Evolutionary conservation across 2,888 invertebrate genomes (phyloP), one percentile per base, ranked within the genome.

Genomic region (Hipparchia sbordonii): DNA sequence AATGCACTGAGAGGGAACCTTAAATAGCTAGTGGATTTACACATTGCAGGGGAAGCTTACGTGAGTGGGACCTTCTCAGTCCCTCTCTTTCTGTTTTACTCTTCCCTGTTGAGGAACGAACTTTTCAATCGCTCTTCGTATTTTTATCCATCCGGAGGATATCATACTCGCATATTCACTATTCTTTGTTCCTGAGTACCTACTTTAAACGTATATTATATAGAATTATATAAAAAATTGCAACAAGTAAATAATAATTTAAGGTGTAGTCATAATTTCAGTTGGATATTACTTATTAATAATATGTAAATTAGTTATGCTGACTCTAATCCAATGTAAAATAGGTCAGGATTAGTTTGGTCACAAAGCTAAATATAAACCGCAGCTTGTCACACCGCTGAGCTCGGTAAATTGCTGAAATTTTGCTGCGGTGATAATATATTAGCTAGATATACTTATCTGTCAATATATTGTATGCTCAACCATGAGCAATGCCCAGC

Each of bases 331-430:
- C 63, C 63, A 65, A 65, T 65, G 13, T 23, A 23, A 65, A 65
- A 65, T 65, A 33, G 63, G 63, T 52, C 63, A 65, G 63, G 48
- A 51, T 65, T 65, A 65, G 63, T 65, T 65, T 33, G 51, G 63
- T 63, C 8, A 23, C 63, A 6, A 23, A 48, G 52, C 63, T 65
- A 33, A 52, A 51, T 33, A 65, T 3, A 46, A 23, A 65, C 63
- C 63, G 52, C 63, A 9, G 33, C 10, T 23, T 51, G 63, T 52
- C 51, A 48, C 63, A 23, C 63, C 63, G 63, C 63, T 46, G 10
- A 9, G 23, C 12, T 33, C 13, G 8, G 33, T 51, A 65, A 52
- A 65, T 65, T 65, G 6, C 33, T 10, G 63, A 23, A 46, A 23
- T 48, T 48, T 62, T 48, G 62, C 62, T 13, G 62, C 23, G 48